Evolutionary conservation across 2,113 vertebrate species (phyloP).

Genomic region (Acinonyx jubatus): DNA sequence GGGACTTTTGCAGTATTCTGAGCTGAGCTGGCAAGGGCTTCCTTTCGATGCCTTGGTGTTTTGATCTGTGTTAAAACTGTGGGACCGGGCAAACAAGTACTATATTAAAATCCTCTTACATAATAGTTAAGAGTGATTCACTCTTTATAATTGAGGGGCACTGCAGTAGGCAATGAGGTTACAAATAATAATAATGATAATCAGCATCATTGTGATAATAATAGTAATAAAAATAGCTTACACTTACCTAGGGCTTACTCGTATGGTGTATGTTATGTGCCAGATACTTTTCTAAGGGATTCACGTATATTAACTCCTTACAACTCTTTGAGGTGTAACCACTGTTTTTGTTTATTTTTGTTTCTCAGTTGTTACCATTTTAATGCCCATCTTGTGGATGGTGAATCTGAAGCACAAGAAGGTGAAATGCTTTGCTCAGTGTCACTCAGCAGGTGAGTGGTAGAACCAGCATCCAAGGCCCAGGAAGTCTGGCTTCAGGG

Average conservation of each 20-base stretch:
- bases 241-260: neutral
- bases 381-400: neutral
- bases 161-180: slow-evolving; percentile 19
- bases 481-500: neutral
- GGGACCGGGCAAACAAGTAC: neutral
- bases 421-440: neutral
- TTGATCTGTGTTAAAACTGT: neutral
- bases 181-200: slow-evolving; percentile 59
- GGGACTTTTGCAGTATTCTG: neutral
- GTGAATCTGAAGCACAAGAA: neutral
- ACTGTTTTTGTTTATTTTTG: neutral
- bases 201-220: slow-evolving; percentile 43
- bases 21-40: neutral
- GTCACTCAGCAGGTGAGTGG: neutral
- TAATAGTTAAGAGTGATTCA: slow-evolving; percentile 58
- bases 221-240: slow-evolving; percentile 48
- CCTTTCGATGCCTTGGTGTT: neutral
- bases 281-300: neutral
- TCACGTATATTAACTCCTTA: neutral
- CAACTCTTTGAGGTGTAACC: neutral
- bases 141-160: slow-evolving; percentile 47
- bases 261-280: neutral
- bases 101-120: slow-evolving; percentile 52
- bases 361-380: neutral
- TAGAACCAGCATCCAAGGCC: neutral